Evolutionary conservation across 2,113 vertebrate species (phyloP), one percentile per base, ranked within the genome.

Genomic region (Eubucco bourcierii): DNA sequence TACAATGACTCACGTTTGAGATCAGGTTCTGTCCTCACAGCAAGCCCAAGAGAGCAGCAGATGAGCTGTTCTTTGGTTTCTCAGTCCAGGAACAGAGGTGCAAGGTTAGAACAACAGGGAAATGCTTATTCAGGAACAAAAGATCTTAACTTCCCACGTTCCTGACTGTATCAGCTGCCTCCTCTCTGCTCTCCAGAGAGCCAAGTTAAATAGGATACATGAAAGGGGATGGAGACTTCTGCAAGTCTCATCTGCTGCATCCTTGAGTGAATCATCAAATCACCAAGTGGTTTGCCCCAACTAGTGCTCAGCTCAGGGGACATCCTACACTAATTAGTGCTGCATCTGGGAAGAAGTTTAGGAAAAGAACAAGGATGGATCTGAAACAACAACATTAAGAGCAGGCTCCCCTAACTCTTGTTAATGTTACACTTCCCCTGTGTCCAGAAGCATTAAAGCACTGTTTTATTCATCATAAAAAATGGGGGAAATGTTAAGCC

Each of bases 21-120:
- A 39, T 21, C 29, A 55, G 50, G 2, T 7, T 3, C 47, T 47
- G 25, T 11, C 29, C 59, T 72, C 74, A 6, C 1, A 44, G 10
- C 0, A 0, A 11, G 75, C 2, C 82, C 55, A 4, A 2, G 0
- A 29, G 15, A 80, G 65, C n/a, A 37, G 17, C 56, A 8, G 10
- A 64, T 3, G n/a, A 80, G 44, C 0, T 63, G 47, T 1, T 79
- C 59, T 59, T 78, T 60, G 67, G 11, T 60, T 74, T 41, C 27
- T 70, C 44, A n/a, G 14, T 4, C 23, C 1, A 1, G 84, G 67
- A 74, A 80, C 4, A 4, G 31, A 87, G 72, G 47, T 27, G 59
- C 75, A 75, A 76, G 72, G 94, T 77, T 60, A 83, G 3, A 87
- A 77, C 47, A 93, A 91, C 25, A 92, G 10, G 31, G 75, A 92